These are phyloP conservation scores for Channa striata DNA, from an alignment of 2,797 vertebrate genomes.

Conservation along the genomic window DNA sequence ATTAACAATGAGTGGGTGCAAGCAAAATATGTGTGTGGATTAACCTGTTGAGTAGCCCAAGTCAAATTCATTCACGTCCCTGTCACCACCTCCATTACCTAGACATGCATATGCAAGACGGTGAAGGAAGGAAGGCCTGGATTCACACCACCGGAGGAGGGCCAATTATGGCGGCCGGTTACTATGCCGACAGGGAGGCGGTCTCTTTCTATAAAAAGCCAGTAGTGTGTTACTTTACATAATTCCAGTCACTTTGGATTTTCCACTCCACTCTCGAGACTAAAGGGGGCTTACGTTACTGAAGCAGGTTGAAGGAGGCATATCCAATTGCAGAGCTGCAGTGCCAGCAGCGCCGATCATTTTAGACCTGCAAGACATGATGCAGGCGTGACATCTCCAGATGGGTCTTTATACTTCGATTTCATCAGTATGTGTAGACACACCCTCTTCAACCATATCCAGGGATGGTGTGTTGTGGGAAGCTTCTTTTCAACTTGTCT, in stretches of 20 bases:
- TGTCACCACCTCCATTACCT: constrained; percentile 46
- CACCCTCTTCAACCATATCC: not conserved
- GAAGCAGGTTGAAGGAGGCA: constrained; percentile 40
- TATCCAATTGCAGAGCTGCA: constrained; percentile 23
- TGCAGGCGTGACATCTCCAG: not conserved
- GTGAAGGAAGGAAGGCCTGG: constrained; percentile 38
- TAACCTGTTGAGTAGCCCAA: not conserved
- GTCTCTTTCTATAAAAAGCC: constrained; percentile 74
- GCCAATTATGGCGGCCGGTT: constrained; percentile 67
- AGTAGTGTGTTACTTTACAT: constrained; percentile 75
- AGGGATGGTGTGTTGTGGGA: not conserved
- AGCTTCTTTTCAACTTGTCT: no score
- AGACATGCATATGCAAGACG: constrained; percentile 18
- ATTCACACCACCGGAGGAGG: constrained; percentile 44
- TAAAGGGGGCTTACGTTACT: constrained; percentile 20
- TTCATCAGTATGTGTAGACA: not conserved
- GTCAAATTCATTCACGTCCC: constrained; percentile 23
- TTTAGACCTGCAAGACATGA: constrained; percentile 1
- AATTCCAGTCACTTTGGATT: constrained; percentile 80
- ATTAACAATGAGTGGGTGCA: constrained; percentile 5
- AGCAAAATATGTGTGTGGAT: constrained; percentile 19
- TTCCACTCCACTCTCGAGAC: constrained; percentile 61
- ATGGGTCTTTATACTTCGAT: not conserved
- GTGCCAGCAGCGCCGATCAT: constrained; percentile 4
- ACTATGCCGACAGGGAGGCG: constrained; percentile 71